Evolutionary conservation across 2,888 invertebrate genomes (phyloP), one percentile per base, ranked within the genome.

Genomic region (Plemyria rubiginata): DNA sequence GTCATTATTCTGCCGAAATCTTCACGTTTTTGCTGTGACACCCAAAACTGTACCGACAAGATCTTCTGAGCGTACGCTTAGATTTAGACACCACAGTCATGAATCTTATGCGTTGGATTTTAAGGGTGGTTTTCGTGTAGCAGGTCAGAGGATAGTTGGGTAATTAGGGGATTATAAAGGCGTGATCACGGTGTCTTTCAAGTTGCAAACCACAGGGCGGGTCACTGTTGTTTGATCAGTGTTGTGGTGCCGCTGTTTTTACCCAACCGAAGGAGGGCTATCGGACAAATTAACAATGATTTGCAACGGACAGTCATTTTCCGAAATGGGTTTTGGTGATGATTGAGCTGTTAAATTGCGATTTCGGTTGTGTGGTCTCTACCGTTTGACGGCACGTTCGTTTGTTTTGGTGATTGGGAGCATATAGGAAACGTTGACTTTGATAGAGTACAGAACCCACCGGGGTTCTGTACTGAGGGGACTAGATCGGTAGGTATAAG

Each of bases 201-300:
- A 50, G 55, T n/a, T 28, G 56, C 36, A 38, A 59, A 58, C 75
- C 68, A 67, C 57, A 54, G 72, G 74, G 75, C 73, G 77, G 76
- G 74, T 70, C 77, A 75, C 78, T 78, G 77, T 78, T 83, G 84
- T 83, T 84, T 80, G 79, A 69, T 67, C 73, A 69, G 70, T 56
- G 69, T 72, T 76, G 70, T 56, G 69, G 71, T 76, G 78, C 77
- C 78, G 66, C 66, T 70, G 78, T 81, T 83, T 81, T 81, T 83
- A 45, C 45, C 45, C 16, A 45, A 16, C 45, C 41, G 16, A 16
- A 45, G 16, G 16, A 43, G 43, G 40, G 40, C 5, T 40, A n/a
- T n/a, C 4, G 73, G 77, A 84, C 86, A 84, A 84, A 86, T 86
- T 85, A 86, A 77, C 84, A 73, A 77, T 78, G 79, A 81, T 80